Conservation (phyloP, 2,797 vertebrate genomes). For the Chrysocyon brachyurus region DNA sequence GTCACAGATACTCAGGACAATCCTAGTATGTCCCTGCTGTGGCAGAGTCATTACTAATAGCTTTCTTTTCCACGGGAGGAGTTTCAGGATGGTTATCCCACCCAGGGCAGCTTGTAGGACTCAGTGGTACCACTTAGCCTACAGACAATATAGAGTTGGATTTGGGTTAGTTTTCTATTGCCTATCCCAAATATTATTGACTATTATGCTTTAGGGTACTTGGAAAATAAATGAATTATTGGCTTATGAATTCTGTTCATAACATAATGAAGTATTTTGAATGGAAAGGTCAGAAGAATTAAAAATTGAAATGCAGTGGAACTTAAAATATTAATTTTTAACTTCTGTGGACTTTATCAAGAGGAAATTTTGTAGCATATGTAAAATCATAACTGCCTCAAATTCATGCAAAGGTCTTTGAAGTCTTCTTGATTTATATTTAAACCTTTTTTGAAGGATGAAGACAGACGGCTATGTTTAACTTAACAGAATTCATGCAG, state of each 20-base stretch:
- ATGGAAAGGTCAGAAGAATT: neutral
- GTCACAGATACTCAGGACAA: neutral
- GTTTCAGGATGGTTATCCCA: neutral
- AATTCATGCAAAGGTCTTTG: neutral
- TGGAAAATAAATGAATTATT: conserved; percentile 10
- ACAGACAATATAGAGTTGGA: neutral
- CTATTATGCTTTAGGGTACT: neutral
- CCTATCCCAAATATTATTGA: conserved; percentile 3
- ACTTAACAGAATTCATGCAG: neutral
- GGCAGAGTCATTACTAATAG: neutral
- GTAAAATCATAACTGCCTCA: neutral
- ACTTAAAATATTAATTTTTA: conserved; percentile 16
- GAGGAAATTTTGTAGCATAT: neutral
- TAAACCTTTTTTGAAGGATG: conserved; percentile 2
- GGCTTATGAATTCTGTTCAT: neutral
- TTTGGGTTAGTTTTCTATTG: neutral
- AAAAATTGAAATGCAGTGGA: neutral
- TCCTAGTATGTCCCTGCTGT: neutral
- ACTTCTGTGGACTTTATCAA: neutral
- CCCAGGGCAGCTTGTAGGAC: neutral
- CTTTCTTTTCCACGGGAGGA: neutral
- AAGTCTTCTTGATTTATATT: neutral
- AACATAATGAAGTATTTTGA: neutral
- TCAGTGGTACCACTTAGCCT: neutral
- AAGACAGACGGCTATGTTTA: neutral